Evolutionary conservation across 2,113 vertebrate genomes (phyloP).

Genomic region (Polypterus bichir): DNA sequence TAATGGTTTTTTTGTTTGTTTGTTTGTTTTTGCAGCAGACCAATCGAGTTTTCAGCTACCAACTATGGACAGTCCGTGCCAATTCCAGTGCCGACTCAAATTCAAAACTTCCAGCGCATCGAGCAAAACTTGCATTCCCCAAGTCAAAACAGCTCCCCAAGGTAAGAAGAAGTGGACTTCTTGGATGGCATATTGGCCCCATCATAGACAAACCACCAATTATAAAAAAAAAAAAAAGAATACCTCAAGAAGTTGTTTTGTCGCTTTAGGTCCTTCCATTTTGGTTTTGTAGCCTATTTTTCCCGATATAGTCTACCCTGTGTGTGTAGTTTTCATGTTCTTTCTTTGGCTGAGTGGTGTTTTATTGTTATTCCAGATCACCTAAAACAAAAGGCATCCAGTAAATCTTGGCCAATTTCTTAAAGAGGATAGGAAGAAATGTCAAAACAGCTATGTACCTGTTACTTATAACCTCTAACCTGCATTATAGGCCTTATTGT

Average conservation of each 20-base stretch:
- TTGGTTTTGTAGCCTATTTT: too few species aligned
- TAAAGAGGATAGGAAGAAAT: too few species aligned
- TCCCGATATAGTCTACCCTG: too few species aligned
- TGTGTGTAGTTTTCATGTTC: too few species aligned
- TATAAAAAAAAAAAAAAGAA: neutral
- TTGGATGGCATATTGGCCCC: neutral
- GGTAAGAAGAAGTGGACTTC: constrained; percentile 35
- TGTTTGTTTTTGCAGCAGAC: constrained; percentile 37
- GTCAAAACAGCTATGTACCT: too few species aligned
- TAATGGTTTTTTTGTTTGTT: constrained; percentile 3
- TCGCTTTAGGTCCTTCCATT: neutral
- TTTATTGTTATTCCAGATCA: too few species aligned
- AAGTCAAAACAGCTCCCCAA: constrained; percentile 43
- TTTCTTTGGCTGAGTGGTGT: too few species aligned
- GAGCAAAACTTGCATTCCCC: constrained; percentile 76
- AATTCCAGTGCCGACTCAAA: constrained; percentile 84
- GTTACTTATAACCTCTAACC: too few species aligned
- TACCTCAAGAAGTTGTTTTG: neutral
- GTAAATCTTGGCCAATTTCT: too few species aligned
- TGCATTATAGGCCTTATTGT: too few species aligned
- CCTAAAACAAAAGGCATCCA: too few species aligned
- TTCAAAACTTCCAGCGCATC: constrained; percentile 83
- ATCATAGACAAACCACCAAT: neutral
- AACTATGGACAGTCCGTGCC: constrained; percentile 64
- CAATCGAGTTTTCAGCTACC: constrained; percentile 40